Evolutionary conservation across 2,888 invertebrate species (phyloP).

Genomic region (Meghimatium bilineatum): DNA sequence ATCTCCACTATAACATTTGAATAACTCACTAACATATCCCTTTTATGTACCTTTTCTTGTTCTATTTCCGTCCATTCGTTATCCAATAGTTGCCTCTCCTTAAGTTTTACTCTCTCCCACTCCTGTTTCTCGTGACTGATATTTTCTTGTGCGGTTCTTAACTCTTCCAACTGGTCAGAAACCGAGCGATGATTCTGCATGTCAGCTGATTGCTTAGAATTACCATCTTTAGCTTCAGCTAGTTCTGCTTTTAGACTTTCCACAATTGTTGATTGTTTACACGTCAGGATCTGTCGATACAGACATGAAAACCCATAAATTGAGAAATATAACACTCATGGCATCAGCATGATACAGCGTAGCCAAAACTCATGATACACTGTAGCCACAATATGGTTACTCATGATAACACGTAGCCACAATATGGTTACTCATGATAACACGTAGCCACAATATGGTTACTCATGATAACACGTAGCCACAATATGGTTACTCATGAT

Average conservation of each 20-base stretch:
- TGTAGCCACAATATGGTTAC: too few species aligned
- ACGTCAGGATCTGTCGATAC: conserved; percentile 84
- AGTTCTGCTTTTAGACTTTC: conserved; percentile 91
- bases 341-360: too few species aligned
- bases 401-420: too few species aligned
- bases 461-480: too few species aligned
- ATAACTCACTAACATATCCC: too few species aligned
- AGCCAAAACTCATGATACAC: too few species aligned
- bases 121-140: conserved; percentile 87
- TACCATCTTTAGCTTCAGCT: conserved; percentile 82
- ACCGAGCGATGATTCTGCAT: conserved; percentile 70
- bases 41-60: conserved; percentile 81
- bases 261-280: conserved; percentile 92
- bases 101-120: conserved; percentile 86
- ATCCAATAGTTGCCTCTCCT: conserved; percentile 80
- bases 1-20: too few species aligned
- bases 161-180: conserved; percentile 93
- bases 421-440: too few species aligned
- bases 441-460: too few species aligned
- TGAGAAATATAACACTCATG: too few species aligned
- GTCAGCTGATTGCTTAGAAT: conserved; percentile 75
- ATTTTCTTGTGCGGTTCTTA: conserved; percentile 88
- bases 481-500: too few species aligned
- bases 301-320: background rate
- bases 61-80: conserved; percentile 85